These are phyloP conservation scores for Meandrusa payeni DNA, from an alignment of 2,888 invertebrate species.

Conservation along the genomic window DNA sequence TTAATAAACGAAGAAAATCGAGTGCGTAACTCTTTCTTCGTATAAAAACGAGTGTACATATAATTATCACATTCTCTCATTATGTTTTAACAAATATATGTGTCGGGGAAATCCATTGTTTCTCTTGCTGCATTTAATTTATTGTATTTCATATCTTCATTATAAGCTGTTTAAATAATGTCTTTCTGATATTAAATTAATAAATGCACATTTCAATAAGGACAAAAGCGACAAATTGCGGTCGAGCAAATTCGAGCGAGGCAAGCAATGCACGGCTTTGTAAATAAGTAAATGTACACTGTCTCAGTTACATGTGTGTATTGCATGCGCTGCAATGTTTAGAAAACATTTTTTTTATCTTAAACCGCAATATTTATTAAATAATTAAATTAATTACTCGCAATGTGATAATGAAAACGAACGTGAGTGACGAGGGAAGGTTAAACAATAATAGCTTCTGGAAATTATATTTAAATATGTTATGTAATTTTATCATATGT, in stretches of 20 bases:
- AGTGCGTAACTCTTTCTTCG: no score
- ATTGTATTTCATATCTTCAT: slow-evolving; percentile 7
- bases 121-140: background rate
- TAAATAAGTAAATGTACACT: slow-evolving; percentile 16
- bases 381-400: slow-evolving; percentile 8
- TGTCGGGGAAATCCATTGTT: background rate
- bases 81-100: slow-evolving; percentile 1
- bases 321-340: slow-evolving; percentile 6
- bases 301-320: slow-evolving; percentile 8
- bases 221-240: slow-evolving; percentile 9
- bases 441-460: slow-evolving; percentile 2
- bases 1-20: no score
- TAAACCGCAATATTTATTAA: no score
- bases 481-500: background rate
- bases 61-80: no score
- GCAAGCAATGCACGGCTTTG: slow-evolving; percentile 14
- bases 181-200: background rate
- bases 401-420: slow-evolving; percentile 1
- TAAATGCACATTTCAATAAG: slow-evolving; percentile 7
- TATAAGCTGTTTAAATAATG: slow-evolving; percentile 6
- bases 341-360: background rate
- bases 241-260: no score
- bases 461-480: slow-evolving; percentile 1
- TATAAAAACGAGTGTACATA: no score
- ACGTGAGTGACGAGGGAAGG: slow-evolving; percentile 7